Evolutionary conservation across 1,140 invertebrate species (phyloP).

Genomic region (Helicoverpa zea): DNA sequence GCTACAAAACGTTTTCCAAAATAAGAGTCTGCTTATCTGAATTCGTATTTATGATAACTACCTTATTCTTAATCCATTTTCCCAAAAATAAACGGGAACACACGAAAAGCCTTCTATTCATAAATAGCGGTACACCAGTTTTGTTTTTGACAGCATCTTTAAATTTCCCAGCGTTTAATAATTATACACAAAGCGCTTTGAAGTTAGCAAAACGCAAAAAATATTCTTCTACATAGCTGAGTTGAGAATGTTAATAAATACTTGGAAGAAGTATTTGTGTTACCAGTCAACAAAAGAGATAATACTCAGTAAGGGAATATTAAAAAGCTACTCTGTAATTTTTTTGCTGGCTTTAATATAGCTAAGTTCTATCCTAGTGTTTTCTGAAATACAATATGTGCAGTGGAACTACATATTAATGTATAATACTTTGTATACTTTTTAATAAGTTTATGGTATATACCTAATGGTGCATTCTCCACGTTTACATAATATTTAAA

Average conservation of each 20-base stretch:
- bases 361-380: too few relatives aligned
- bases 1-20: too few relatives aligned
- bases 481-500: too few relatives aligned
- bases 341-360: background rate
- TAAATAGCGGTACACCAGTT: background rate
- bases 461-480: too few relatives aligned
- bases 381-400: too few relatives aligned
- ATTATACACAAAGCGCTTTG: conserved; percentile 14
- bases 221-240: conserved; percentile 21
- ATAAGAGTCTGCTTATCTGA: too few relatives aligned
- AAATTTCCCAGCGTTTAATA: conserved; percentile 9
- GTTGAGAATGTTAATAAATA: conserved; percentile 33
- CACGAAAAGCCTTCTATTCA: conserved; percentile 4
- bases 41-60: too few relatives aligned
- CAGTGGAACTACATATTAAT: too few relatives aligned
- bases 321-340: background rate
- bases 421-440: too few relatives aligned
- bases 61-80: too few relatives aligned
- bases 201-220: conserved; percentile 5
- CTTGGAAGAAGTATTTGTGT: conserved; percentile 15
- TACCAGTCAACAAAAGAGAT: conserved; percentile 17
- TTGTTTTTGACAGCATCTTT: conserved; percentile 34
- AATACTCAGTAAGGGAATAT: background rate
- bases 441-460: too few relatives aligned
- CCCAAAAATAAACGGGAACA: background rate